Evolutionary conservation across 2,797 vertebrate genomes (phyloP).

Genomic region (Acridotheres tristis): DNA sequence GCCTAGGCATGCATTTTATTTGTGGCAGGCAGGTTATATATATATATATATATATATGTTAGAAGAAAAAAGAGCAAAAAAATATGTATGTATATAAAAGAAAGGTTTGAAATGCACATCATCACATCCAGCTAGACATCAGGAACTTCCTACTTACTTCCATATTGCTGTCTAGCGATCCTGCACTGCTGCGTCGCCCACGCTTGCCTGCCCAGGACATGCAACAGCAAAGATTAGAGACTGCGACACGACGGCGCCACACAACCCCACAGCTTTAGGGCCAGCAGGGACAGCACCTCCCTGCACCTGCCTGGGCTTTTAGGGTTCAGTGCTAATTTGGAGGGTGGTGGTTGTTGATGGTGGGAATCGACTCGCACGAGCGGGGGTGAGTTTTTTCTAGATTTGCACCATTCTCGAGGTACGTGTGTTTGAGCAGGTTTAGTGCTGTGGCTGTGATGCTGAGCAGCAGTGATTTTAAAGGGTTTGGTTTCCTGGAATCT

Average conservation of each 20-base stretch:
- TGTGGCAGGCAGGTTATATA: conserved; percentile 87
- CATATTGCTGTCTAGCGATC: conserved; percentile 99
- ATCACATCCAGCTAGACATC: conserved; percentile 86
- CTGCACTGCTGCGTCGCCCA: conserved; percentile 98
- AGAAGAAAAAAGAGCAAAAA: conserved; percentile 74
- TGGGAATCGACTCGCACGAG: neutral
- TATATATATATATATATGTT: conserved; percentile 27
- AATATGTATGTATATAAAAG: conserved; percentile 81
- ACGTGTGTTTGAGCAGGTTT: neutral
- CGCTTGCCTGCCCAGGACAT: conserved; percentile 99
- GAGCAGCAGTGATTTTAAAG: neutral
- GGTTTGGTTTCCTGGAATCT: neutral
- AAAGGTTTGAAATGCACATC: conserved; percentile 86
- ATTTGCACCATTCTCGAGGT: neutral
- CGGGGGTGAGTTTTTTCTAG: neutral
- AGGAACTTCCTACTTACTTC: conserved; percentile 95
- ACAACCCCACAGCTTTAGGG: neutral
- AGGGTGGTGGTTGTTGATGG: neutral
- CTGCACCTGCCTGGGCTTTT: neutral
- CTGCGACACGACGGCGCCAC: neutral
- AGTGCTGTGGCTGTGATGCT: neutral
- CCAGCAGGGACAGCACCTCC: neutral
- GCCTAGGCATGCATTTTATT: conserved; percentile 91
- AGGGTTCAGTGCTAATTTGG: neutral
- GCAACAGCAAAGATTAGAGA: conserved; percentile 97